Percentiles rank a stretch among this genome's conserved stretches.
Evolutionary conservation across 2,113 vertebrate species (phyloP).

Genomic region (Nematolebias whitei): DNA sequence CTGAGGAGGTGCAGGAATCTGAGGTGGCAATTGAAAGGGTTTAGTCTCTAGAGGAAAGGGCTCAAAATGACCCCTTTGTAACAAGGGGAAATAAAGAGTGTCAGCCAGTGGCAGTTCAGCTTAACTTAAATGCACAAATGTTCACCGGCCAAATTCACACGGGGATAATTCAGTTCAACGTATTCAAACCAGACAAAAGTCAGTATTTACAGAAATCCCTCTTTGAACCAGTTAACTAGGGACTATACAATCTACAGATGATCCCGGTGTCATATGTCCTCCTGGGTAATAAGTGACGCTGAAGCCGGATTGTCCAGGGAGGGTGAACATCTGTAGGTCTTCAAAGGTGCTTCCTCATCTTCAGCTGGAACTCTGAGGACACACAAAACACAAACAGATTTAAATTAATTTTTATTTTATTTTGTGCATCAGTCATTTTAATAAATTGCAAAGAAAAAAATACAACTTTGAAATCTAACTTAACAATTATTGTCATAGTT

Average conservation of each 20-base stretch:
- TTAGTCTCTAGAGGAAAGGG: conserved; percentile 17
- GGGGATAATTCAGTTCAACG: conserved; percentile 30
- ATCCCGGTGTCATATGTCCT: conserved; percentile 1
- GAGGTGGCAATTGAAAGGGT: conserved; percentile 5
- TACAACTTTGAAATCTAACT: too few relatives aligned
- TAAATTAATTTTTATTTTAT: too few relatives aligned
- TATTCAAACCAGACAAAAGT: conserved; percentile 39
- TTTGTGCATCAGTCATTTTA: too few relatives aligned
- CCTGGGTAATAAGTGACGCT: conserved; percentile 4
- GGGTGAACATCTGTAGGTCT: conserved; percentile 36
- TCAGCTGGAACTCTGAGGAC: conserved; percentile 52
- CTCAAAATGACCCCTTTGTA: conserved; percentile 23
- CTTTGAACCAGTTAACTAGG: conserved; percentile 13
- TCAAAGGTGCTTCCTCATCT: conserved; percentile 59
- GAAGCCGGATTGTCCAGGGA: conserved; percentile 21
- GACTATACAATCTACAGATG: conserved; percentile 9
- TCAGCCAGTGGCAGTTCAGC: conserved; percentile 22
- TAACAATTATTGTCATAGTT: too few relatives aligned
- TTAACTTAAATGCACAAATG: conserved; percentile 20
- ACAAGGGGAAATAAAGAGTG: not conserved
- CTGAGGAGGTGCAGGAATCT: conserved; percentile 29
- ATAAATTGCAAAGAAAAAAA: too few relatives aligned
- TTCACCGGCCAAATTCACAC: conserved; percentile 29
- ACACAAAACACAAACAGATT: conserved; percentile 28
- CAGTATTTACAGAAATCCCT: conserved; percentile 10